A percentile compares a stretch with the other conserved stretches of the same genome.
Conservation (phyloP, 2,113 vertebrate species). For the Verasper variegatus region DNA sequence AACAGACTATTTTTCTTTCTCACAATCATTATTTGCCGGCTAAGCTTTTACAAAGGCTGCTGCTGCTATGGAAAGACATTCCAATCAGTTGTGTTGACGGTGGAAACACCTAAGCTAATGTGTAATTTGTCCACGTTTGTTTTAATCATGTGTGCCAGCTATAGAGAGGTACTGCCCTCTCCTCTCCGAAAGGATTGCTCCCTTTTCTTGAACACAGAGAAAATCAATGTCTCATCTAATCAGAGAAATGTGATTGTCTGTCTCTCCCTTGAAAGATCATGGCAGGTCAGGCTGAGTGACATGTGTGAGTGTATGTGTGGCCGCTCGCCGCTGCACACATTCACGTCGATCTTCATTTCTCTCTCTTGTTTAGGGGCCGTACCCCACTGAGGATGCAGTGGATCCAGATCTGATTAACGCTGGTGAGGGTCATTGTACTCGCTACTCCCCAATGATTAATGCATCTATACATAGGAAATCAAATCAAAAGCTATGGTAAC, state of each 20-base stretch:
- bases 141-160: conserved; percentile 44
- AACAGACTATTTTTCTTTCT: conserved; percentile 44
- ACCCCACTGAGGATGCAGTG: conserved; percentile 89
- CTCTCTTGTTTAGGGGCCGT: conserved; percentile 87
- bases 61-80: conserved; percentile 33
- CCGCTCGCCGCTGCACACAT: conserved; percentile 6
- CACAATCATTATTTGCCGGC: conserved; percentile 50
- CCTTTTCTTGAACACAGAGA: conserved; percentile 56
- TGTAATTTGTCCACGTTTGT: conserved; percentile 50
- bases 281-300: conserved; percentile 43
- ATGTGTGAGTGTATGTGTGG: conserved; percentile 15
- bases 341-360: conserved; percentile 31
- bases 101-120: conserved; percentile 53
- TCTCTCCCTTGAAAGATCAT: conserved; percentile 40
- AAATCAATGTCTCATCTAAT: conserved; percentile 75
- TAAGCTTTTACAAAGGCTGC: conserved; percentile 39
- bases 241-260: conserved; percentile 62
- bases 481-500: neutral
- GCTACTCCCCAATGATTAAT: neutral
- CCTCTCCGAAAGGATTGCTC: conserved; percentile 31
- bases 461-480: neutral
- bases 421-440: conserved; percentile 80
- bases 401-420: conserved; percentile 98
- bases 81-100: conserved; percentile 56
- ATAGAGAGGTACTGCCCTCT: conserved; percentile 3